Base-by-base conservation (phyloP, 2,113 vertebrate species). In the Chloropsis hardwickii region DNA sequence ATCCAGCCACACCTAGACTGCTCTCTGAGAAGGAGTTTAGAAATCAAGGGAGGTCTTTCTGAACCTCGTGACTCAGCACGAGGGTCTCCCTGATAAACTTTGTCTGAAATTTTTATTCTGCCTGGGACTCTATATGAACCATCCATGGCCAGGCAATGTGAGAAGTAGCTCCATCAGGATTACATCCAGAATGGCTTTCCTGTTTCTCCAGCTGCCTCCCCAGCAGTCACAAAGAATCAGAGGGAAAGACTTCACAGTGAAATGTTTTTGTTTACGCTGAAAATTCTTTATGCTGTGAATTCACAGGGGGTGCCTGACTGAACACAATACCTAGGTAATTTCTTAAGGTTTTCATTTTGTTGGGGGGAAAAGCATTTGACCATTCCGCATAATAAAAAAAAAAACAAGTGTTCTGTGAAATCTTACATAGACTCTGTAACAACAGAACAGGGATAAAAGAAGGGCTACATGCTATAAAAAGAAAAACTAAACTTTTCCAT, bases 1-100 rank as follows among this genome's bases (percentile, higher is more conserved):
- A 56, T 71, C 17, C 57, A 8, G 11, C 6, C 35, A 56, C 14
- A 42, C 31, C 14, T 27, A 25, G 57, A 10, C 13, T 71, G 29
- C 29, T 56, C 16, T 40, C 40, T 40, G 24, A 47, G 44, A 37
- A 35, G 31, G 16, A 35, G 13, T 7, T 54, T 29, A 62, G n/a
- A 54, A 62, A 47, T 25, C 20, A n/a, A 29, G 29, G 11, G 12
- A 47, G 9, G 7, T 14, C 20, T 54, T 54, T 54, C 12, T 62
- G 48, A 62, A 25, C 5, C 7, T 56, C 2, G 0, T 40, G 35
- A 35, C 25, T 48, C 29, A 40, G 1, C 7, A 29, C 29, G 24
- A 70, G 11, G n/a, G 4, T 62, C 6, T 40, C 23, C 15, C 20
- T 54, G 29, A 47, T 14, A 40, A 35, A 35, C 13, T 48, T 71